A percentile compares a stretch with the other conserved stretches of the same genome.
Conservation (phyloP, 2,797 vertebrate species). For the Mus spretus region DNA sequence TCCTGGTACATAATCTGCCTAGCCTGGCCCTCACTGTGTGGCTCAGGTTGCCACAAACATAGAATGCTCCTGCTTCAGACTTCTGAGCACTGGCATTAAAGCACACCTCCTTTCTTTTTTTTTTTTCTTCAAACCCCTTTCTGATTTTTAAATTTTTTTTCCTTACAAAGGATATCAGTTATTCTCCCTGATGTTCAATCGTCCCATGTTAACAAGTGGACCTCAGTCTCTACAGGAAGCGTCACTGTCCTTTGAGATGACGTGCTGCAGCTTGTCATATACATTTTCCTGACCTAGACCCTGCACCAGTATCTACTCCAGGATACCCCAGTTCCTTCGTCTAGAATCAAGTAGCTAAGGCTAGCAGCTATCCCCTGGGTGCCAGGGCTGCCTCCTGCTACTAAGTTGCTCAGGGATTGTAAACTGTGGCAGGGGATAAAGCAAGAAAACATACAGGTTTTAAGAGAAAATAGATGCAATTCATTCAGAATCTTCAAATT, state of each 20-base stretch:
- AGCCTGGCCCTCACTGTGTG: neutral
- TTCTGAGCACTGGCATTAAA: neutral
- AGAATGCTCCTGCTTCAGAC: neutral
- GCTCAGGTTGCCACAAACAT: neutral
- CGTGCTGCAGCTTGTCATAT: neutral
- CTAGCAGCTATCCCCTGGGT: neutral
- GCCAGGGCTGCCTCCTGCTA: neutral
- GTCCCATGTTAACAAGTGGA: neutral
- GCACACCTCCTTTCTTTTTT: neutral
- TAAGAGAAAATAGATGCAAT: slow-evolving; percentile 36
- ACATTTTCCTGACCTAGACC: neutral
- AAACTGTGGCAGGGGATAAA: neutral
- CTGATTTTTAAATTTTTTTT: neutral
- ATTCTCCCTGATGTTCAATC: neutral
- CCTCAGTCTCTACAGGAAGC: neutral
- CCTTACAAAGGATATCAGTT: neutral
- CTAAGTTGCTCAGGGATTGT: neutral
- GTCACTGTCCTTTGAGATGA: neutral
- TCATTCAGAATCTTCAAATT: slow-evolving; percentile 7
- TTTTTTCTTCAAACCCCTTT: slow-evolving; percentile 5
- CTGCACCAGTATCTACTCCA: neutral
- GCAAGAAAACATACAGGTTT: neutral
- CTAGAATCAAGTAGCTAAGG: neutral
- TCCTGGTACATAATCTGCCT: neutral
- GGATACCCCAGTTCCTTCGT: neutral